These are phyloP conservation scores for Vanessa atalanta DNA, from an alignment of 1,140 invertebrate genomes.

Conservation along the genomic window DNA sequence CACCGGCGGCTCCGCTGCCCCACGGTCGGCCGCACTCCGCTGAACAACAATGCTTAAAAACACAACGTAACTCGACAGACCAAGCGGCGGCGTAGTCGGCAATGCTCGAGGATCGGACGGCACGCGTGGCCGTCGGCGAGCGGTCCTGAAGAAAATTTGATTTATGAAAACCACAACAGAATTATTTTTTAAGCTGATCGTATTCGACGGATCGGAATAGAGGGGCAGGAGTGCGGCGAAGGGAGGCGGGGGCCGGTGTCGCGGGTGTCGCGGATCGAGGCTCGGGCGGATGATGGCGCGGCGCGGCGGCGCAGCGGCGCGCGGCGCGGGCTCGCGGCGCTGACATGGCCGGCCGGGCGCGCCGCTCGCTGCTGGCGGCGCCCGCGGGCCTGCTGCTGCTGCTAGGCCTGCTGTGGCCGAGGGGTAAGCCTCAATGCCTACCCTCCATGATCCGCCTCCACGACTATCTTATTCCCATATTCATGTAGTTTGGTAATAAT, in stretches of 20 bases:
- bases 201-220: slow-evolving; percentile 66
- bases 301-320: slow-evolving; percentile 66
- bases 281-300: slow-evolving; percentile 57
- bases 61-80: slow-evolving; percentile 69
- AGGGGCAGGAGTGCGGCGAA: slow-evolving; percentile 64
- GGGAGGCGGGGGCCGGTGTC: slow-evolving; percentile 65
- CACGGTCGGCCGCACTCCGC: slow-evolving; percentile 78
- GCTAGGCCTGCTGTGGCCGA: slow-evolving; percentile 73
- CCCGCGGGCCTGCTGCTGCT: slow-evolving; percentile 75
- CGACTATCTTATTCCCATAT: slow-evolving; percentile 7
- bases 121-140: slow-evolving; percentile 73
- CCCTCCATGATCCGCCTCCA: background rate
- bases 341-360: slow-evolving; percentile 75
- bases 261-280: slow-evolving; percentile 46
- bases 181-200: slow-evolving; percentile 68
- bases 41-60: slow-evolving; percentile 77
- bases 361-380: slow-evolving; percentile 73
- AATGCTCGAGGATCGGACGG: slow-evolving; percentile 72
- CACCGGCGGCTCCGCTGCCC: slow-evolving; percentile 79
- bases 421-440: slow-evolving; percentile 52
- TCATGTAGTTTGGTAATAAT: background rate
- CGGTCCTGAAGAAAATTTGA: slow-evolving; percentile 68
- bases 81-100: slow-evolving; percentile 61
- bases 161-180: slow-evolving; percentile 73
- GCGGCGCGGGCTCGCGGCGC: slow-evolving; percentile 70